Conservation (phyloP, 2,113 vertebrate species). For the Thamnophis sirtalis region DNA sequence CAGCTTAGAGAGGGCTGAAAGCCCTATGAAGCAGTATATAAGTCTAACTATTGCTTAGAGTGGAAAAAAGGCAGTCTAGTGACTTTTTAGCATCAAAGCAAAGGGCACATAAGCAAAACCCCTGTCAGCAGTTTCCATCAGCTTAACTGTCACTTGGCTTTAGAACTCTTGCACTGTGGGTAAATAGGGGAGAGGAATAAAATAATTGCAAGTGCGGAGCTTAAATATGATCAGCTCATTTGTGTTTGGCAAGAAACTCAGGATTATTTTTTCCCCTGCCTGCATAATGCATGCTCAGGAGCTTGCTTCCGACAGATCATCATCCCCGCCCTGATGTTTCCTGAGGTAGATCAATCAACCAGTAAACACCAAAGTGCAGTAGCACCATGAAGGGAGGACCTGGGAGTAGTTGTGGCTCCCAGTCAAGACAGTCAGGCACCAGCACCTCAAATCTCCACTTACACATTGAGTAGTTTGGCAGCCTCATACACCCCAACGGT, state of each 20-base stretch:
- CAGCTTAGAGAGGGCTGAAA: neutral
- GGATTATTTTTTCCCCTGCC: neutral
- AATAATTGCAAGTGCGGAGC: neutral
- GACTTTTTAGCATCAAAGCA: neutral
- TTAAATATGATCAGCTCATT: neutral
- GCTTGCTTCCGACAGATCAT: neutral
- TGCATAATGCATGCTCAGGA: neutral
- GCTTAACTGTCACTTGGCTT: constrained; percentile 6
- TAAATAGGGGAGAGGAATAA: neutral
- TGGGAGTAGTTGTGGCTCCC: too few species aligned
- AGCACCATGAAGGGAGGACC: neutral
- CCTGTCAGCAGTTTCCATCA: constrained; percentile 15
- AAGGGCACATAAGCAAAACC: neutral
- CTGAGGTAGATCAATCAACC: neutral
- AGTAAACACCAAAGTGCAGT: neutral
- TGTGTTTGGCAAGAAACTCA: neutral
- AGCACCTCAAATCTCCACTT: constrained; percentile 62
- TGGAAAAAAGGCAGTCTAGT: neutral
- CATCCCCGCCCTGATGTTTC: neutral
- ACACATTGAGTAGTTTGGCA: constrained; percentile 92
- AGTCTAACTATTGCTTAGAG: too few species aligned
- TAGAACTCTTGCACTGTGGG: constrained; percentile 8
- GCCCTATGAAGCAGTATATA: too few species aligned
- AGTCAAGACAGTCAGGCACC: neutral
- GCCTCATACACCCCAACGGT: constrained; percentile 92